These are phyloP conservation scores for Chondrilla cf. caribensis DNA, from an alignment of 37 sponge, comb jelly and placozoan species.

Conservation along the genomic window DNA sequence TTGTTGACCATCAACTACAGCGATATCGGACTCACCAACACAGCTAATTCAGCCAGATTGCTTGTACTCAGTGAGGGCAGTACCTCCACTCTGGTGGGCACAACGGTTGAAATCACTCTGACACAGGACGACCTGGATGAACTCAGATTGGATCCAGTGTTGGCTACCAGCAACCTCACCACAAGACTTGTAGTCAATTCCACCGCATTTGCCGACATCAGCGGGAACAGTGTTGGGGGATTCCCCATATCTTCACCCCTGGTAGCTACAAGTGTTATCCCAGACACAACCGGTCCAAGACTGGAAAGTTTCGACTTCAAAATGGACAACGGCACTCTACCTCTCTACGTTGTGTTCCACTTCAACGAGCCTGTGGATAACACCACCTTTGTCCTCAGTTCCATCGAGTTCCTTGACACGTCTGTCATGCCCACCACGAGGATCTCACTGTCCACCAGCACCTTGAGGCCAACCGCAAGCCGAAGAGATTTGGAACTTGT, in stretches of 20 bases:
- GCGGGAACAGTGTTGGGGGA: slow-evolving; percentile 40
- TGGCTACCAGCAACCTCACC: slow-evolving; percentile 55
- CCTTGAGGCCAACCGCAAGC: slow-evolving; percentile 1
- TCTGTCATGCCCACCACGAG: background rate
- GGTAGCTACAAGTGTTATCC: background rate
- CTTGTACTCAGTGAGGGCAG: slow-evolving; percentile 54
- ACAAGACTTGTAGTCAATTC: slow-evolving; percentile 47
- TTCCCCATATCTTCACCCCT: slow-evolving; percentile 32
- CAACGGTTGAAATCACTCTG: slow-evolving; percentile 44
- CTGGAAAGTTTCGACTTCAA: slow-evolving; percentile 76
- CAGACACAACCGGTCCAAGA: slow-evolving; percentile 65
- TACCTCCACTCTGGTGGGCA: slow-evolving; percentile 22
- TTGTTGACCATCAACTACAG: slow-evolving; percentile 27
- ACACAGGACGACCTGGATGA: slow-evolving; percentile 47
- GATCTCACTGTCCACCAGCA: slow-evolving; percentile 24
- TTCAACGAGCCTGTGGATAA: slow-evolving; percentile 79
- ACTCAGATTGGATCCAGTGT: slow-evolving; percentile 34
- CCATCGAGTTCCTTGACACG: slow-evolving; percentile 36
- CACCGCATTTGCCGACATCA: slow-evolving; percentile 56
- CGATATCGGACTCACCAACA: slow-evolving; percentile 41
- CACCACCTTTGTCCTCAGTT: slow-evolving; percentile 24
- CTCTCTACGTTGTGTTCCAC: slow-evolving; percentile 64
- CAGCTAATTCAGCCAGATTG: slow-evolving; percentile 26
- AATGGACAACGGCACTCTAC: slow-evolving; percentile 69
- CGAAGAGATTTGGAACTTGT: slow-evolving; percentile 37